Base-by-base conservation (phyloP, 2,888 invertebrate genomes). In the Sphaeridia pumilis region DNA sequence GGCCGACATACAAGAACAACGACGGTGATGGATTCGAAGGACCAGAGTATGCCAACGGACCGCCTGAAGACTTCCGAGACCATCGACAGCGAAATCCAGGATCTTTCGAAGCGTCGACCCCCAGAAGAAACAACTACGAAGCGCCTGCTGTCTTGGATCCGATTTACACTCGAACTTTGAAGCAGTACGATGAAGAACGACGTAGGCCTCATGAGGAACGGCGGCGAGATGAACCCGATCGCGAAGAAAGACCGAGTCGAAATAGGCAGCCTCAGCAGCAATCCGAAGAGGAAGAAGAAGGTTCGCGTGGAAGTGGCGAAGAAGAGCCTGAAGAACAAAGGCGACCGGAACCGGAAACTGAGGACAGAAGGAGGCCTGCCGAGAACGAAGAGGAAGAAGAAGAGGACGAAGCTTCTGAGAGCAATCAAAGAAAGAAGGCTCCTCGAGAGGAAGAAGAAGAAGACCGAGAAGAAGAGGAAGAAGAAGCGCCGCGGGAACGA, bases 121-220 rank as follows among this genome's bases (percentile, higher is more conserved):
- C 14, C 34, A 34, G 10, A 10, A 10, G 34, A 12, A 10, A 34
- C 34, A 10, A 34, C 34, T 14, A 34, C 14, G 10, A 12, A 10
- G 12, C 7, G 7, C 54, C 57, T 10, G 55, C 58, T 1, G 54
- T 54, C 12, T 34, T 64, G 2, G 64, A 64, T 49, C 64, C 62
- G 2, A 63, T 63, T 51, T 64, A 64, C 38, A 64, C 64, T 0
- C 49, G 58, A 27, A 61, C 64, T 1, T 58, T 64, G 7, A 59
- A 64, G 49, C 61, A 64, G 42, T 64, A 48, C 45, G 64, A 64
- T 42, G 56, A 56, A 20, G 49, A 52, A 44, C 42, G 25, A 1
- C 38, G 35, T 7, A 20, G 21, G 31, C 10, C 25, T n/a, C 4
- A 14, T 20, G 17, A 22, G 17, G 17, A 44, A 5, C 5, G n/a